Evolutionary conservation across 2,113 vertebrate species (phyloP), one percentile per base, ranked within the genome.

Genomic region (Poeciliopsis prolifica): DNA sequence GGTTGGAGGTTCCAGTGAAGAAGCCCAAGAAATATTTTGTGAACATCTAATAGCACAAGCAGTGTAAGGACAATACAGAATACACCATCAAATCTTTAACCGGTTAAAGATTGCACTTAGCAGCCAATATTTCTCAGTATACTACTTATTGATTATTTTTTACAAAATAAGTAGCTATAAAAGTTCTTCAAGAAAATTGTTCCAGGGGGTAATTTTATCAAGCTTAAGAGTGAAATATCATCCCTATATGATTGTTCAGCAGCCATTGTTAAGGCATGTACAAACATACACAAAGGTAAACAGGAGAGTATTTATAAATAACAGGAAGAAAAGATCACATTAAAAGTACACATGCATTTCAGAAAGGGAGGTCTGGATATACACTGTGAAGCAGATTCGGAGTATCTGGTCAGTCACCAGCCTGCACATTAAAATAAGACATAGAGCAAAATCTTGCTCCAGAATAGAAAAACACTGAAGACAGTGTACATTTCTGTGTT

Each of bases 231-330:
- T 24, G 22, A 58, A 58, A 58, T 58, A n/a, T n/a, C 8, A 11
- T 58, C 51, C 1, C 1, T 58, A n/a, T n/a, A n/a, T n/a, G n/a
- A n/a, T n/a, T n/a, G n/a, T n/a, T n/a, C n/a, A n/a, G n/a, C n/a
- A n/a, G n/a, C n/a, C n/a, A n/a, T n/a, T n/a, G n/a, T n/a, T n/a
- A 60, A 82, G 60, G 83, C 61, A 77, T 26, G 63, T 82, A 81
- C 37, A 78, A 82, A 92, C 65, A 68, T 42, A 92, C 65, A 68
- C 35, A 42, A 60, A 35, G 51, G 26, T 66, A 30, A 82, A 86
- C 31, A 66, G 54, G 58, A 60, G 30, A 76, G n/a, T 70, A 78
- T 26, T 70, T 83, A 90, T 91, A 91, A 92, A 92, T 91, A 87
- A 87, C 29, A 79, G 26, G 61, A 64, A 67, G 73, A 69, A 71